phyloP scores from a whole-genome alignment of 2,888 invertebrate species.

The Balanococcus diminutus region DNA sequence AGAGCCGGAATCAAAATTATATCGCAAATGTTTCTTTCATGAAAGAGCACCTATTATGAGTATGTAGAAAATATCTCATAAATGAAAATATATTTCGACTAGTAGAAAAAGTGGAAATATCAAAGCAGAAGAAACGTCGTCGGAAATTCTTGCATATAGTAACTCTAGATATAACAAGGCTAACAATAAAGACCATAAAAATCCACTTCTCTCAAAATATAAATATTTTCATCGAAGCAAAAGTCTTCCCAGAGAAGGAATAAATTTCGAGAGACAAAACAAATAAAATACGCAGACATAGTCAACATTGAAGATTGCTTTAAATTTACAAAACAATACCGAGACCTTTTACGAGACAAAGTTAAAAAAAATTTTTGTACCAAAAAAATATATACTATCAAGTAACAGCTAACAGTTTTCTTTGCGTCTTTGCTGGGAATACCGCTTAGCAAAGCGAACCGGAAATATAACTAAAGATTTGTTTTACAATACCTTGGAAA shows the following conservation, averaged over 20 bases:
- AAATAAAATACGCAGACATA: not conserved
- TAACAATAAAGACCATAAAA: not conserved
- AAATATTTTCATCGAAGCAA: not conserved
- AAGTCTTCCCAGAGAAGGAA: not conserved
- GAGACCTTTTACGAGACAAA: not conserved
- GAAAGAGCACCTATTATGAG: too few relatives aligned
- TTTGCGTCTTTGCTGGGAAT: not conserved
- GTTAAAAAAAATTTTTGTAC: not conserved
- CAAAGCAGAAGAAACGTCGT: not conserved
- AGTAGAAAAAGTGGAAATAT: not conserved
- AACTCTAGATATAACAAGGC: too few relatives aligned
- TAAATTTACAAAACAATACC: conserved; percentile 29
- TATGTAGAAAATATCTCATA: not conserved
- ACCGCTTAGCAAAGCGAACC: conserved; percentile 11
- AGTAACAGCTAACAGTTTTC: conserved; percentile 12
- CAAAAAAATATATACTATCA: not conserved
- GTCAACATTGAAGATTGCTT: not conserved
- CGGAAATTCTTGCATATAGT: not conserved
- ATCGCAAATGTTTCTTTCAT: too few relatives aligned
- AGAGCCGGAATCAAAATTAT: too few relatives aligned
- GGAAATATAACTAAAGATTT: conserved; percentile 11
- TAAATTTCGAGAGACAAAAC: not conserved
- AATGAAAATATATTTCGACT: not conserved
- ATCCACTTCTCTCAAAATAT: not conserved
- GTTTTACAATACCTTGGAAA: conserved; percentile 6